These are phyloP conservation scores for Pemphigus obesinymphae DNA, from an alignment of 1,140 invertebrate genomes.

Conservation along the genomic window DNA sequence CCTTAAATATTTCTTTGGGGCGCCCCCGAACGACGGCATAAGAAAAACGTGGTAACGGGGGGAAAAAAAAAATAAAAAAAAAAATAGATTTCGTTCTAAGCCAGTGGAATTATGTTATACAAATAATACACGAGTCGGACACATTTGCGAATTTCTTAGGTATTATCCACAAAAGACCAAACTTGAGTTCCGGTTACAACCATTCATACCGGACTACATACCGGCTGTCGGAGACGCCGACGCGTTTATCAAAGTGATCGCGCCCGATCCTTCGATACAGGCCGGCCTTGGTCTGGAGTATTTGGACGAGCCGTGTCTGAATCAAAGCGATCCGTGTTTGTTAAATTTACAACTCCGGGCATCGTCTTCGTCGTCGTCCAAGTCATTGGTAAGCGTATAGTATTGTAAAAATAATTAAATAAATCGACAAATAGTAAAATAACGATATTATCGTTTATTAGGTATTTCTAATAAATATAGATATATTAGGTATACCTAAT, in stretches of 20 bases:
- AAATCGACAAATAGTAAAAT: too few species aligned
- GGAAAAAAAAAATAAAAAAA: too few species aligned
- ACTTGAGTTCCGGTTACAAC: constrained; percentile 82
- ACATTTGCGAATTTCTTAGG: constrained; percentile 52
- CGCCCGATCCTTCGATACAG: constrained; percentile 65
- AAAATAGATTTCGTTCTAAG: too few species aligned
- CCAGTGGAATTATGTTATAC: too few species aligned
- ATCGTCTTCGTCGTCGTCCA: constrained; percentile 65
- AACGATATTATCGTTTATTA: too few species aligned
- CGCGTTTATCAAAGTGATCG: constrained; percentile 88
- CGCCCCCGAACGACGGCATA: too few species aligned
- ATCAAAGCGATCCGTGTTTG: constrained; percentile 92
- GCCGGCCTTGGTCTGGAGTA: constrained; percentile 76
- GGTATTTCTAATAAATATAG: too few species aligned
- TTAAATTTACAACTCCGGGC: constrained; percentile 88
- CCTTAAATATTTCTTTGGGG: too few species aligned
- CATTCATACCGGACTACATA: constrained; percentile 95
- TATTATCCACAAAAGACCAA: constrained; percentile 90
- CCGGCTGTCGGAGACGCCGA: constrained; percentile 97
- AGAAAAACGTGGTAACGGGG: too few species aligned
- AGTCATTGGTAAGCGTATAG: constrained; percentile 52
- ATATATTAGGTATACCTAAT: too few species aligned
- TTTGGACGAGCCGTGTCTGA: constrained; percentile 89
- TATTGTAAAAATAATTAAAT: too few species aligned
- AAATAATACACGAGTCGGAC: neutral